Base-by-base conservation (phyloP, 2,888 invertebrate genomes). In the Abrostola triplasia region DNA sequence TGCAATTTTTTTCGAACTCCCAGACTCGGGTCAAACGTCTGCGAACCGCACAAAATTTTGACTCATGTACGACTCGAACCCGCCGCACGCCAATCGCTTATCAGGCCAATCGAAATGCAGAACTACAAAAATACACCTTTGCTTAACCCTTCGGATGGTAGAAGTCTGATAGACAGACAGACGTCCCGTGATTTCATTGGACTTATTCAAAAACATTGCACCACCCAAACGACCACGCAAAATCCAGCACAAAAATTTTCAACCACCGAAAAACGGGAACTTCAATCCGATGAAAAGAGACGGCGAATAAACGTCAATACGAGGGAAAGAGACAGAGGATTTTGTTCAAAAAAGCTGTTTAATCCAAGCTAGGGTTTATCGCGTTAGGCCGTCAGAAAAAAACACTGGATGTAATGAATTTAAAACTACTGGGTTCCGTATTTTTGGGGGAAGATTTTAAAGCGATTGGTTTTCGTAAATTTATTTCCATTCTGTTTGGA, bases 301-400 rank as follows among this genome's bases (percentile, higher is more conserved):
- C 6, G 42, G 42, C 11, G 36, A 59, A 62, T 64, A 36, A 64
- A 61, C 47, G 6, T 6, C 0, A 7, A 9, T n/a, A 10, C 36
- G 69, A 42, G 42, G 0, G 64, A 73, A 61, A 59, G 68, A 61
- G 75, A 74, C 41, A 56, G 64, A 67, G 67, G 40, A 70, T 69
- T 71, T 76, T 81, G 73, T 75, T 76, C 75, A 77, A 79, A 47
- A 79, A 79, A 79, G 79, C 79, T 69, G 72, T 77, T 79, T 79
- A 79, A 79, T 79, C 79, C 79, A 24, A 70, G 61, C 77, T 66
- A 73, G 71, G 78, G 73, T 83, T 86, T 86, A 85, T 84, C 81
- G 78, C 74, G 75, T 81, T 80, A 81, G 76, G 76, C 70, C 56
- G 68, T 58, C 65, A 13, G 73, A 69, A 71, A 79, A 80, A 78